These are phyloP conservation scores for Danaus chrysippus DNA, from an alignment of 2,888 invertebrate genomes.

Conservation along the genomic window DNA sequence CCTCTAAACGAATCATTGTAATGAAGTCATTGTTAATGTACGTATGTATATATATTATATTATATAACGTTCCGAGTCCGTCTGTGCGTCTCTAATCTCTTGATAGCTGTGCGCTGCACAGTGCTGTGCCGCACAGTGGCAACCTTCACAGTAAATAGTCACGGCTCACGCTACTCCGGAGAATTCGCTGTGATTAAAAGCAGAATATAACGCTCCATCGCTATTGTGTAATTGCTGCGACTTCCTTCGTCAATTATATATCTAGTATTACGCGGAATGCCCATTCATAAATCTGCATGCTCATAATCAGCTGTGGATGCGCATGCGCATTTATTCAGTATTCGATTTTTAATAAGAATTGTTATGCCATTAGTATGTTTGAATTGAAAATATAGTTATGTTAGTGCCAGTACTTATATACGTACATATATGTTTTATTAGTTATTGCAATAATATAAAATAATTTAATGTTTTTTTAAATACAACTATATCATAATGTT, in stretches of 20 bases:
- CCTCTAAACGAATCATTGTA: not conserved
- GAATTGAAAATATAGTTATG: too few relatives aligned
- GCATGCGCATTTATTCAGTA: too few relatives aligned
- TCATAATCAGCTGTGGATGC: not conserved
- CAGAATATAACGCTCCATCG: not conserved
- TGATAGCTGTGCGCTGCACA: not conserved
- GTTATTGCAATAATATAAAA: too few relatives aligned
- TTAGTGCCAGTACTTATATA: too few relatives aligned
- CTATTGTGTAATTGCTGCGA: conserved; percentile 3
- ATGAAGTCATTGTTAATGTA: not conserved
- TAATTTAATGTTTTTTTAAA: too few relatives aligned
- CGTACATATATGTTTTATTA: too few relatives aligned
- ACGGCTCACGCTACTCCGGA: conserved; percentile 2
- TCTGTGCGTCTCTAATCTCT: conserved; percentile 5
- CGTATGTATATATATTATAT: too few relatives aligned
- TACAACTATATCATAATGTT: too few relatives aligned
- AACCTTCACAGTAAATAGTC: conserved; percentile 3
- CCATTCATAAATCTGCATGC: not conserved
- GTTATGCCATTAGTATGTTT: too few relatives aligned
- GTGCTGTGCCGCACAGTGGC: not conserved
- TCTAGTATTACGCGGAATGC: not conserved
- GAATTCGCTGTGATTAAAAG: conserved; percentile 1
- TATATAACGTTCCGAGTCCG: not conserved
- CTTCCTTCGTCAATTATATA: conserved; percentile 1
- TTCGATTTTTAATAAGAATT: too few relatives aligned